Evolutionary conservation across 2,797 vertebrate species (phyloP).

Genomic region (Graptemys geographica): DNA sequence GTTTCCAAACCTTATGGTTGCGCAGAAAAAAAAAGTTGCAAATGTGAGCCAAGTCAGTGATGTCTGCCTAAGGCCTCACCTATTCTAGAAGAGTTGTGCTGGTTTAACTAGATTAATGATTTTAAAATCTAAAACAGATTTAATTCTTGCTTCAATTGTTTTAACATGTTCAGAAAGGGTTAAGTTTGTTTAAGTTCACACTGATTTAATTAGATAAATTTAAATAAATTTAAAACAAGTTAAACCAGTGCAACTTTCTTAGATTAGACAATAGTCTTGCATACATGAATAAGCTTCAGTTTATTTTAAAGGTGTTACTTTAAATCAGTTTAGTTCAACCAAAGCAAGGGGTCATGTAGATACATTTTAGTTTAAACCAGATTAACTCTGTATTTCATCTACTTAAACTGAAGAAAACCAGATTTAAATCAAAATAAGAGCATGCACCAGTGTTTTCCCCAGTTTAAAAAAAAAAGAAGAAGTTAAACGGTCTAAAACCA

Average conservation of each 20-base stretch:
- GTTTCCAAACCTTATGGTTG: neutral
- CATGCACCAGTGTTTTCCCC: neutral
- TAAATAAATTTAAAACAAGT: neutral
- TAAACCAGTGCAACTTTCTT: neutral
- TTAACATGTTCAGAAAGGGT: neutral
- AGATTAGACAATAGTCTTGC: neutral
- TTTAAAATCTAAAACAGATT: neutral
- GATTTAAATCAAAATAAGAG: neutral
- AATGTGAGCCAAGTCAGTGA: too few relatives aligned
- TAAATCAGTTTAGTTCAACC: neutral
- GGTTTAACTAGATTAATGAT: too few relatives aligned
- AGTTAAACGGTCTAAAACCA: neutral
- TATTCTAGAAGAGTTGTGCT: neutral
- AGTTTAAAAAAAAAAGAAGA: neutral
- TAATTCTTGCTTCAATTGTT: neutral
- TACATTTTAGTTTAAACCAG: neutral
- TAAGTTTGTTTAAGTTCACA: neutral
- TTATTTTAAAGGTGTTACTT: neutral
- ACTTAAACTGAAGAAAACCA: neutral
- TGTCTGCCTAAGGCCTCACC: neutral
- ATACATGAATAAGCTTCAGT: neutral
- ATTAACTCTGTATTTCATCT: neutral
- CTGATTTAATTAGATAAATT: neutral
- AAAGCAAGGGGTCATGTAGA: neutral
- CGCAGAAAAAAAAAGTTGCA: neutral